Percentiles rank a stretch among this genome's conserved stretches.
Conservation (phyloP, 2,797 vertebrate species). For the Synaphobranchus kaupii region DNA sequence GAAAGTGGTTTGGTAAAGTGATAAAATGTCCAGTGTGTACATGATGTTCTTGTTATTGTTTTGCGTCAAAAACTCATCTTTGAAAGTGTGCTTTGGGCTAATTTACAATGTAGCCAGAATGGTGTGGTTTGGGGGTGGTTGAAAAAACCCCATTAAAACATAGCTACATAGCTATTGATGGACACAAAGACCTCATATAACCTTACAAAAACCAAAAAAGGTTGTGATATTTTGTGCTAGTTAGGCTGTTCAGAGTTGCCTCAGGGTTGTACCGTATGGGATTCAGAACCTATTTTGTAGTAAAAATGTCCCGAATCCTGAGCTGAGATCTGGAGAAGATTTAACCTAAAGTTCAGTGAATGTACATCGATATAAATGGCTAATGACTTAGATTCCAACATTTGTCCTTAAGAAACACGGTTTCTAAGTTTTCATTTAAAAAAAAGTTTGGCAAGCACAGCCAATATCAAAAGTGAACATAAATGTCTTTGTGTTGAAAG, state of each 20-base stretch:
- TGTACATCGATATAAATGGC: background rate
- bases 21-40: background rate
- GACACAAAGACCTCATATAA: no score
- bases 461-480: background rate
- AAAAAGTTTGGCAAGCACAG: background rate
- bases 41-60: background rate
- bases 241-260: no score
- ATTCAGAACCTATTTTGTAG: background rate
- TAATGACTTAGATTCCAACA: background rate
- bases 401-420: no score
- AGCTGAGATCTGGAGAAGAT: background rate
- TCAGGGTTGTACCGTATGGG: background rate
- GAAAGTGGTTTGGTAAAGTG: background rate
- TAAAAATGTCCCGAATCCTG: background rate
- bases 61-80: background rate
- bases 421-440: background rate
- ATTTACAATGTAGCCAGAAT: no score
- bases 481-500: no score
- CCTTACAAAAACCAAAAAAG: no score
- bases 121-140: no score
- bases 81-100: background rate
- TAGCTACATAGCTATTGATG: no score
- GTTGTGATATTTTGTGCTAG: no score
- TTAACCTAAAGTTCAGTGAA: background rate
- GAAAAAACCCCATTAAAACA: no score